Percentiles rank a stretch among this genome's conserved stretches.
phyloP scores from a whole-genome alignment of 1,140 invertebrate species.

The Drosophila grimshawi region DNA sequence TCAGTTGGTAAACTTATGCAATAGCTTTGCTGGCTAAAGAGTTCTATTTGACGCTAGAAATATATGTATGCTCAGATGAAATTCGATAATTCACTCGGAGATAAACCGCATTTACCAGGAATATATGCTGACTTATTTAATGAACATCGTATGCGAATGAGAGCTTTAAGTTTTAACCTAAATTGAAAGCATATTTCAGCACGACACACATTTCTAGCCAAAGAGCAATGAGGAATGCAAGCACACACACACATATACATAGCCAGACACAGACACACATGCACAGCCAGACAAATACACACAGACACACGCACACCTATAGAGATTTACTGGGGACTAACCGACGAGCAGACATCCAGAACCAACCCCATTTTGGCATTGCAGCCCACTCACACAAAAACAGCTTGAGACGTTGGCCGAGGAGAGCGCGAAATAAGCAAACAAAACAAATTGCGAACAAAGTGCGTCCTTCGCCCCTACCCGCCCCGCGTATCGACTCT shows the following conservation, averaged over 20 bases:
- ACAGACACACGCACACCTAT: slow-evolving; percentile 10
- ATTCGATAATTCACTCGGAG: background rate
- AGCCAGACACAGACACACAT: slow-evolving; percentile 13
- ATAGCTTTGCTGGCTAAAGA: too few relatives aligned
- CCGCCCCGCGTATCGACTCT: background rate
- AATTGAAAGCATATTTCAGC: slow-evolving; percentile 51
- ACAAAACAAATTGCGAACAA: slow-evolving; percentile 83
- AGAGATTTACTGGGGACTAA: slow-evolving; percentile 9
- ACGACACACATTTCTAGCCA: slow-evolving; percentile 60
- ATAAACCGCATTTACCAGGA: background rate
- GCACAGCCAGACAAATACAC: slow-evolving; percentile 15
- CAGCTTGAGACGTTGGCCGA: slow-evolving; percentile 40
- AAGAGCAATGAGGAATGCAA: slow-evolving; percentile 14
- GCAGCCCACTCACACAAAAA: background rate
- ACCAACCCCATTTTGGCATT: slow-evolving; percentile 31
- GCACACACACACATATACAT: slow-evolving; percentile 16
- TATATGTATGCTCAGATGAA: too few relatives aligned
- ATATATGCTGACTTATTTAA: slow-evolving; percentile 11
- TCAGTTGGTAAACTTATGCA: too few relatives aligned
- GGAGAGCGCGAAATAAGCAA: slow-evolving; percentile 65
- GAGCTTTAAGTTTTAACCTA: slow-evolving; percentile 73
- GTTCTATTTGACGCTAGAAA: too few relatives aligned
- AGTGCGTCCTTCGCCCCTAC: slow-evolving; percentile 69
- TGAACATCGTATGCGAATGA: slow-evolving; percentile 6
- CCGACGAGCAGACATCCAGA: slow-evolving; percentile 26